phyloP scores from a whole-genome alignment of 2,113 vertebrate genomes.

The Castor canadensis region DNA sequence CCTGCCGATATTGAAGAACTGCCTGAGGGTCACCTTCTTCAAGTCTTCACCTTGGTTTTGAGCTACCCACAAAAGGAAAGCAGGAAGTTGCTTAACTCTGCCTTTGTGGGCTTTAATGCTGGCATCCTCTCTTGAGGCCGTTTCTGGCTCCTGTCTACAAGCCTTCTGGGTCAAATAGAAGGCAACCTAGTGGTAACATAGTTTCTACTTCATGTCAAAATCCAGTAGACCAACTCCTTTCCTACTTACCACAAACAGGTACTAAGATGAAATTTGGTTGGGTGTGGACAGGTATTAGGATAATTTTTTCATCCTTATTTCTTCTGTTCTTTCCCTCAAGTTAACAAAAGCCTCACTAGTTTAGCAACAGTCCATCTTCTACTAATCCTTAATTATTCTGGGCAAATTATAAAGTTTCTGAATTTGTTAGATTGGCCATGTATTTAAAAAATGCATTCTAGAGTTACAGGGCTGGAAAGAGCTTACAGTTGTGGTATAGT shows the following conservation, averaged over 20 bases:
- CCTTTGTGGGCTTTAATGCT: not conserved
- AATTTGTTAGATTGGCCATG: conserved; percentile 1
- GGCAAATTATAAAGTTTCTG: not conserved
- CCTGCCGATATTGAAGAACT: not conserved
- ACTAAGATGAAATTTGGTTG: not conserved
- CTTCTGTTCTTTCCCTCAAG: not conserved
- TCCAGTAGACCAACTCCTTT: not conserved
- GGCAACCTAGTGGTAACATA: not conserved
- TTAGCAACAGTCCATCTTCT: not conserved
- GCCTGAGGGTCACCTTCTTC: not conserved
- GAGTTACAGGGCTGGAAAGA: not conserved
- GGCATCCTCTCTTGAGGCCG: not conserved
- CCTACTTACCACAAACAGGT: not conserved
- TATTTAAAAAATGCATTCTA: not conserved
- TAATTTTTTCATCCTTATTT: not conserved
- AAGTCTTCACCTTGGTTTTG: conserved; percentile 4
- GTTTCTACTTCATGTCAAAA: conserved; percentile 30
- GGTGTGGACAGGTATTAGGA: not conserved
- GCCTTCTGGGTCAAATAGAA: not conserved
- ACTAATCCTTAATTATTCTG: not conserved
- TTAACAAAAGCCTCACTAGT: not conserved
- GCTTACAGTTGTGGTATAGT: not conserved
- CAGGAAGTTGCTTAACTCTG: not conserved
- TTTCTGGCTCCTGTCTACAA: not conserved
- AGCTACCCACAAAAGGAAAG: not conserved